phyloP scores from a whole-genome alignment of 2,888 invertebrate species.

The Caenorhabditis wallacei region DNA sequence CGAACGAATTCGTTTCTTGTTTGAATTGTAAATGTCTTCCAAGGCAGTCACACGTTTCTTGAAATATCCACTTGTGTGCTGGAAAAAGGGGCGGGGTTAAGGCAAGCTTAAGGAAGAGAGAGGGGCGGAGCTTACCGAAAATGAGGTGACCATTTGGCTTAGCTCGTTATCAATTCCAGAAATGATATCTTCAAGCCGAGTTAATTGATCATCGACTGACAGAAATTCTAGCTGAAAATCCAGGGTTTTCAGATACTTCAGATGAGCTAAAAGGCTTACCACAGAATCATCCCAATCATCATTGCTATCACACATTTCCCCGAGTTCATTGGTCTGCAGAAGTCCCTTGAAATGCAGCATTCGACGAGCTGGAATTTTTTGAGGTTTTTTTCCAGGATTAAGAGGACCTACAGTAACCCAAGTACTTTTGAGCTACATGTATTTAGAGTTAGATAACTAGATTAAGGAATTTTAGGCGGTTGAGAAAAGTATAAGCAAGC shows the following conservation, averaged over 20 bases:
- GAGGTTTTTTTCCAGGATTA: too few species aligned
- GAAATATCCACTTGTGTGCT: constrained; percentile 43
- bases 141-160: constrained; percentile 57
- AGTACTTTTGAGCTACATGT: too few species aligned
- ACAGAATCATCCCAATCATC: constrained; percentile 50
- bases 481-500: too few species aligned
- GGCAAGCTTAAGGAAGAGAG: too few species aligned
- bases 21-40: constrained; percentile 63
- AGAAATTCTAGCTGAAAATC: constrained; percentile 53
- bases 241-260: too few species aligned
- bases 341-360: constrained; percentile 57
- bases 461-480: too few species aligned
- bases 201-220: constrained; percentile 62
- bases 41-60: constrained; percentile 69
- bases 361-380: constrained; percentile 57
- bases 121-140: constrained; percentile 58
- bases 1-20: constrained; percentile 56
- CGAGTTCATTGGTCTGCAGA: constrained; percentile 50
- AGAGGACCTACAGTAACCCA: too few species aligned
- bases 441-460: too few species aligned
- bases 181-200: constrained; percentile 43
- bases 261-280: too few species aligned
- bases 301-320: constrained; percentile 52
- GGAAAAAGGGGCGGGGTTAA: constrained; percentile 47
- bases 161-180: constrained; percentile 55